Conservation (phyloP, 2,888 invertebrate species). For the Callyntrura guangdongensis region DNA sequence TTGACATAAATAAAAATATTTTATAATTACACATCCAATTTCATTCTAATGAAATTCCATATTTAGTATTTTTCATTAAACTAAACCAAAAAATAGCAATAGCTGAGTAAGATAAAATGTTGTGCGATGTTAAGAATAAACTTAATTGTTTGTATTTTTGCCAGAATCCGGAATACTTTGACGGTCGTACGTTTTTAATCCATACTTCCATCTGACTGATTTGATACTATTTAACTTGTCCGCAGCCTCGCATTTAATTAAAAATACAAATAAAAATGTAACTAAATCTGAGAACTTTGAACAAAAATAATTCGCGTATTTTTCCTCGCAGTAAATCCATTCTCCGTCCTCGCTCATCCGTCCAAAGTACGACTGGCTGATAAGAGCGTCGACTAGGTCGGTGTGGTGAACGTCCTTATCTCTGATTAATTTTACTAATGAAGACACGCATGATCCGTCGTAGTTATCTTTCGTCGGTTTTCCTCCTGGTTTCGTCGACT, state of each 20-base stretch:
- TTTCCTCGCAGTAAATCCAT: not conserved
- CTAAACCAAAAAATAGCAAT: too few relatives aligned
- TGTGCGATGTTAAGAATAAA: too few relatives aligned
- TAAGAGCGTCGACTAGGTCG: not conserved
- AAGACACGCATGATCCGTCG: not conserved
- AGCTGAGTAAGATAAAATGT: too few relatives aligned
- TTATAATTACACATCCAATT: too few relatives aligned
- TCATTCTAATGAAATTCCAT: too few relatives aligned
- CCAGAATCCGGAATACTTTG: not conserved
- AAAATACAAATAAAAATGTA: not conserved
- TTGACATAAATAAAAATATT: too few relatives aligned
- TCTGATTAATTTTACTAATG: not conserved
- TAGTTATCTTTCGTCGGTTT: not conserved
- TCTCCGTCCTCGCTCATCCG: not conserved
- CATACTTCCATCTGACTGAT: not conserved
- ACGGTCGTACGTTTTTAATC: not conserved
- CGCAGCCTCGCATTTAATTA: not conserved
- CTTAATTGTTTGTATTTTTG: too few relatives aligned
- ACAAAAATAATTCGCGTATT: not conserved
- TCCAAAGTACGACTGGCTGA: not conserved
- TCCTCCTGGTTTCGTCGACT: not conserved
- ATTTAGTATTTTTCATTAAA: too few relatives aligned
- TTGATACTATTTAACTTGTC: not conserved
- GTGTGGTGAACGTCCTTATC: conserved; percentile 11
- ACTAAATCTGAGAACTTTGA: conserved; percentile 2